phyloP scores from a whole-genome alignment of 1,140 invertebrate species.

The Drosophila carrolli region DNA sequence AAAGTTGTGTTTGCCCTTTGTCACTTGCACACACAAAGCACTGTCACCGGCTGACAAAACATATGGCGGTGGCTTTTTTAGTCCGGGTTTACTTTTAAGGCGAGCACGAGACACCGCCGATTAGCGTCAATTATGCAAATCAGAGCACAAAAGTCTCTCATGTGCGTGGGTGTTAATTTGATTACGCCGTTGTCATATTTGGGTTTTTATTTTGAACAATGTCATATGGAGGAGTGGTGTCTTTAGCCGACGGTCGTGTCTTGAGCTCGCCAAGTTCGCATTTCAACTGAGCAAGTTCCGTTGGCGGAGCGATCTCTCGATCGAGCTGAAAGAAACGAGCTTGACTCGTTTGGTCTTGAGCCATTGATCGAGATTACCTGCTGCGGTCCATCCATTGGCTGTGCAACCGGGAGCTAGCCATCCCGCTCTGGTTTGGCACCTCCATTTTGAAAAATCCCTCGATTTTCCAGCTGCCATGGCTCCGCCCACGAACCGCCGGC shows the following conservation, averaged over 20 bases:
- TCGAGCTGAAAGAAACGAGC: conserved; percentile 59
- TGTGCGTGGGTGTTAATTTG: conserved; percentile 80
- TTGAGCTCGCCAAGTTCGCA: conserved; percentile 74
- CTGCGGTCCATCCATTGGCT: conserved; percentile 43
- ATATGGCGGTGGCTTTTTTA: conserved; percentile 39
- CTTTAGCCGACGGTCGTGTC: conserved; percentile 69
- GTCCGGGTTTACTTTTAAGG: conserved; percentile 30
- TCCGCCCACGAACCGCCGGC: conserved; percentile 49
- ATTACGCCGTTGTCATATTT: conserved; percentile 61
- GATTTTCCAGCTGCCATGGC: conserved; percentile 44
- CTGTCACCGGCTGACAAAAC: conserved; percentile 23
- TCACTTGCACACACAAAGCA: conserved; percentile 57
- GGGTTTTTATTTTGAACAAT: conserved; percentile 20
- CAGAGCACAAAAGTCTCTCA: conserved; percentile 54
- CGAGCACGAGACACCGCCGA: conserved; percentile 62
- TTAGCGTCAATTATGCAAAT: conserved; percentile 82
- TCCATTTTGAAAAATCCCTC: conserved; percentile 81
- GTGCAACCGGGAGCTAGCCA: conserved; percentile 13
- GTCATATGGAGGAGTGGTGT: background rate
- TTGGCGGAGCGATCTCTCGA: conserved; percentile 51
- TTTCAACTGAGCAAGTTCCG: conserved; percentile 77
- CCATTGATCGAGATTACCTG: conserved; percentile 77
- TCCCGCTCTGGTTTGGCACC: conserved; percentile 63
- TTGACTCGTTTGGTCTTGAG: conserved; percentile 67
- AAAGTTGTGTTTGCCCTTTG: conserved; percentile 35